A percentile compares a stretch with the other conserved stretches of the same genome.
These are phyloP conservation scores for Siniperca knerii DNA, from an alignment of 2,113 vertebrate species.

Conservation along the genomic window DNA sequence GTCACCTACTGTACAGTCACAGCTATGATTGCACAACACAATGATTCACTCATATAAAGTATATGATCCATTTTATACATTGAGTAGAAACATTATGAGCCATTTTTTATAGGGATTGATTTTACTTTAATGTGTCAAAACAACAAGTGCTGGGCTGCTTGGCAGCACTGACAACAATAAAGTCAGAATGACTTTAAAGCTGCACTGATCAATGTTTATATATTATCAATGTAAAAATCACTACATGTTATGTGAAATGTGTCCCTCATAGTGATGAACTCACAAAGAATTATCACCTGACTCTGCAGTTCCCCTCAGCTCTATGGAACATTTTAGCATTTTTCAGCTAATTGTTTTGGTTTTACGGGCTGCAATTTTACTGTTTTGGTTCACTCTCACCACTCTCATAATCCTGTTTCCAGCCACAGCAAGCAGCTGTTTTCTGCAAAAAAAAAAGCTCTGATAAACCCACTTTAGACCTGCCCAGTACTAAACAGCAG, in stretches of 20 bases:
- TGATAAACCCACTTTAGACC: background rate
- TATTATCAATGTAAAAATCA: background rate
- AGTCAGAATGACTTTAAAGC: background rate
- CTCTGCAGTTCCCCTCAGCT: background rate
- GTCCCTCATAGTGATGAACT: background rate
- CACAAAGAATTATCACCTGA: background rate
- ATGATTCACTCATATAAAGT: slow-evolving; percentile 6
- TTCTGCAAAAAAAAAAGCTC: background rate
- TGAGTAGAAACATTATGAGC: slow-evolving; percentile 7
- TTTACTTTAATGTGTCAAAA: slow-evolving; percentile 25
- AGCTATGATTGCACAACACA: slow-evolving; percentile 4
- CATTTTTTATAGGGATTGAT: slow-evolving; percentile 4
- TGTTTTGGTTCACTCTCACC: slow-evolving; percentile 1
- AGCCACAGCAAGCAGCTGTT: background rate
- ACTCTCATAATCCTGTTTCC: background rate
- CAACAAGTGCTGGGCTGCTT: background rate
- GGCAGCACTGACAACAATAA: background rate
- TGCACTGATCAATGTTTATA: background rate
- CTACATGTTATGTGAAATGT: background rate
- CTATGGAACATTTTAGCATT: background rate
- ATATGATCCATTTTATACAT: slow-evolving; percentile 11
- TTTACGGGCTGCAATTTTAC: background rate
- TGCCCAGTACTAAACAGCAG: background rate
- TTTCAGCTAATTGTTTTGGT: too few relatives aligned
- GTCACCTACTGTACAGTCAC: background rate